Conservation (phyloP, 2,113 vertebrate genomes). For the Corythornis madagascariensis region DNA sequence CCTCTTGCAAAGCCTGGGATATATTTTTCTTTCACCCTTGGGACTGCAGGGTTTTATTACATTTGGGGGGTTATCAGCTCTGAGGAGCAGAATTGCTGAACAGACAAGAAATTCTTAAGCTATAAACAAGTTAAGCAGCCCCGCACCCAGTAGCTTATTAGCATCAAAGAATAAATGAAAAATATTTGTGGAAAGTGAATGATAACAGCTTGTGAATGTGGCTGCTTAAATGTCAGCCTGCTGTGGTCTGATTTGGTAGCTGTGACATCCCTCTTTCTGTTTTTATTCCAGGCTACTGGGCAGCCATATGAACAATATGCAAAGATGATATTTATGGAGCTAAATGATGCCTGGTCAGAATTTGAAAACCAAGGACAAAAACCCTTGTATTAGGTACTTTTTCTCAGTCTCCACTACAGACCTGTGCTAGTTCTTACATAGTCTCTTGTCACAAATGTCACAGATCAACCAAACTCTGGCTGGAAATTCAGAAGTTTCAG, state of each 20-base stretch:
- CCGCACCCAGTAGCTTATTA: background rate
- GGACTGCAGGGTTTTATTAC: background rate
- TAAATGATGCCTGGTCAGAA: conserved; percentile 99
- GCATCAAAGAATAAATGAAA: background rate
- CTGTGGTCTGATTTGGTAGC: background rate
- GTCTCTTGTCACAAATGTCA: conserved; percentile 73
- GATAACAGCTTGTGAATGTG: background rate
- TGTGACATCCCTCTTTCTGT: conserved; percentile 49
- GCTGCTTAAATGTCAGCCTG: background rate
- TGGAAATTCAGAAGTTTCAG: conserved; percentile 51
- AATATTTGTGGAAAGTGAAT: background rate
- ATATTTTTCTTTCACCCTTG: background rate
- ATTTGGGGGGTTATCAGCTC: background rate
- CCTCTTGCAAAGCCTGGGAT: background rate
- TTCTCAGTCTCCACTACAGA: conserved; percentile 70
- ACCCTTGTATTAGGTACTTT: conserved; percentile 85
- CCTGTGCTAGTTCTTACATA: conserved; percentile 68
- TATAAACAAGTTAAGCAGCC: background rate
- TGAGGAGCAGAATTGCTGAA: background rate
- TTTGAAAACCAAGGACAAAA: conserved; percentile 99
- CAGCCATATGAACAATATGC: conserved; percentile 99
- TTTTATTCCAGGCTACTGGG: conserved; percentile 88
- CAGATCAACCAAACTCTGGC: conserved; percentile 69
- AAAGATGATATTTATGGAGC: conserved; percentile 99
- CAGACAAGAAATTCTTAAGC: background rate